Evolutionary conservation across 2,888 invertebrate species (phyloP).

Genomic region (Brachylomia viminalis): DNA sequence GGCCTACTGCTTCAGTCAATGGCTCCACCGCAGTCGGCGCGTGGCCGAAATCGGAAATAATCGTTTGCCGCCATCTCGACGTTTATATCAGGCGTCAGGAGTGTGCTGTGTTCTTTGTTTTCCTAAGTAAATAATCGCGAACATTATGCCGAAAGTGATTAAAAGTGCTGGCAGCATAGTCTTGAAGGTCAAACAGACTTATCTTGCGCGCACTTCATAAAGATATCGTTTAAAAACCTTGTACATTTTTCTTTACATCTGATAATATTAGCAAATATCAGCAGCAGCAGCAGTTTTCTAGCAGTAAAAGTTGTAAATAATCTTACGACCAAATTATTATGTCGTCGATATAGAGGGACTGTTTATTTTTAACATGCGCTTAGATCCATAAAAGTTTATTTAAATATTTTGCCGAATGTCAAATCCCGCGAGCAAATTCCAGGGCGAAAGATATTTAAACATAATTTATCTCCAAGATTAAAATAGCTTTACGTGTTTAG

Average conservation of each 20-base stretch:
- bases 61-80: too few relatives aligned
- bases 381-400: constrained; percentile 35
- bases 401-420: constrained; percentile 39
- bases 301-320: constrained; percentile 7
- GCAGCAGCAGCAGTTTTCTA: constrained; percentile 9
- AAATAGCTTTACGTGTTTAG: constrained; percentile 23
- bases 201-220: too few relatives aligned
- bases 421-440: constrained; percentile 25
- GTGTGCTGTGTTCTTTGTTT: too few relatives aligned
- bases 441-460: constrained; percentile 26
- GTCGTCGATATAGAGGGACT: background rate
- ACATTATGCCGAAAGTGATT: too few relatives aligned
- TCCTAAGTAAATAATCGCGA: too few relatives aligned
- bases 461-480: constrained; percentile 31
- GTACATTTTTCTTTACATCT: background rate
- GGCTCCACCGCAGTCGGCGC: too few relatives aligned
- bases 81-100: too few relatives aligned
- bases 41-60: too few relatives aligned
- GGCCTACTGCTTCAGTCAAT: too few relatives aligned
- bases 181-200: too few relatives aligned
- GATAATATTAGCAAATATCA: background rate
- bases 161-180: too few relatives aligned
- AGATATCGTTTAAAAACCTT: constrained; percentile 19
- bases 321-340: constrained; percentile 11
- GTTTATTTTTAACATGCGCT: constrained; percentile 37